Evolutionary conservation across 2,888 invertebrate species (phyloP), one percentile per base, ranked within the genome.

Genomic region (Tetanocera ferruginea): DNA sequence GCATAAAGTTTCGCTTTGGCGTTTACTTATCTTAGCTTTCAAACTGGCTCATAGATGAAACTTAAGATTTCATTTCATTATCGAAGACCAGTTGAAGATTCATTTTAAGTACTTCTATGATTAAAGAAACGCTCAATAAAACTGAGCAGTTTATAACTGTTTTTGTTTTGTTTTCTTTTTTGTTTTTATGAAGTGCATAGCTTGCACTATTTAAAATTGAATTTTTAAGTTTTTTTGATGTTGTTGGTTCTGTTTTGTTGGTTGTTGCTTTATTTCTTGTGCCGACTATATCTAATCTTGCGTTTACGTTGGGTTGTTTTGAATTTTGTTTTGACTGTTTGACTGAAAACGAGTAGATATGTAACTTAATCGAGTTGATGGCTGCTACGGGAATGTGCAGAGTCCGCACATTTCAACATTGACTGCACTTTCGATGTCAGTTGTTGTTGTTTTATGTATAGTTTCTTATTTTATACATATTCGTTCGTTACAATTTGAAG

Each of bases 291-390:
- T 67, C 67, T 76, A 69, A 76, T 67, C 67, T 76, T 69, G 51
- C 19, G 51, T 25, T 14, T 14, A 31, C 69, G 31, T 23, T 25
- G 23, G 37, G 17, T 37, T 49, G 23, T 49, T 51, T 17, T n/a
- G 25, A 70, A 11, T 49, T 60, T 43, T 74, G 74, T 74, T 62
- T 62, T 66, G 74, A 74, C 74, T 74, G 73, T 60, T 60, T 60
- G 52, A 31, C 37, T 14, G 52, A 55, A 25, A 25, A 28, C 3
- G 57, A 60, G 57, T 25, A 52, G 52, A n/a, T n/a, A 25, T 14
- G 70, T 19, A 52, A 72, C 60, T 14, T 14, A 43, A 57, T 72
- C 72, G 72, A n/a, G 34, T 31, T 3, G n/a, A 19, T 19, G 11
- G 55, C 6, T 23, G 57, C 14, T 19, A n/a, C 9, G 17, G 23